Base-by-base conservation (phyloP, 2,888 invertebrate species). In the Hoplodrina ambigua region DNA sequence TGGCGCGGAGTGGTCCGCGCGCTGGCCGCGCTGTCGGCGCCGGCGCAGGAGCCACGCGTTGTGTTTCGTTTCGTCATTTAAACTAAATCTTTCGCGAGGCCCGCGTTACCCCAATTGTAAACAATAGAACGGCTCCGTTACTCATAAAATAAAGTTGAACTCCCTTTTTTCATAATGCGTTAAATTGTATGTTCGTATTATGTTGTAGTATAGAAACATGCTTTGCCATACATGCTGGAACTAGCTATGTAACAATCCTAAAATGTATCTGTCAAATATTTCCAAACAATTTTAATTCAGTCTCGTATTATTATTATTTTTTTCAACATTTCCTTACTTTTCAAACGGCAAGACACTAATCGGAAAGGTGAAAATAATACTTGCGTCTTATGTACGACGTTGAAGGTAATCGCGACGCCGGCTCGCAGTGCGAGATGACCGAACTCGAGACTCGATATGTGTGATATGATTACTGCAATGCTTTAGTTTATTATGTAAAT, bases 401-500 rank as follows among this genome's bases (percentile, higher is more conserved):
- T 50, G 50, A 64, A 50, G 4, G 25, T 61, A 11, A 54, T 15
- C 25, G 55, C 44, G 41, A 20, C n/a, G 49, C n/a, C 8, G 8
- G 41, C 10, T 41, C n/a, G 13, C 64, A 50, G 65, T 44, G 65
- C 25, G 17, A 17, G 4, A 5, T 15, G 30, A 44, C 41, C 55
- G 7, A n/a, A 20, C 19, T 61, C 41, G n/a, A 25, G 13, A 73
- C 37, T 80, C 50, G 41, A 53, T 65, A 11, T 6, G 46, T 65
- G 66, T 67, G 71, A 74, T 74, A 65, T 61, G 33, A 37, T 44
- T 15, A 25, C 33, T 44, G 25, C 46, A 52, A 69, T 67, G 64
- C 57, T 62, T 71, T 54, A 58, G 13, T 64, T 56, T 55, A 71
- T 59, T 71, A 61, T 60, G 52, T 69, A 52, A 50, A 49, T 67